Base-by-base conservation (phyloP, 2,888 invertebrate genomes). In the Perizoma flavofasciatum region DNA sequence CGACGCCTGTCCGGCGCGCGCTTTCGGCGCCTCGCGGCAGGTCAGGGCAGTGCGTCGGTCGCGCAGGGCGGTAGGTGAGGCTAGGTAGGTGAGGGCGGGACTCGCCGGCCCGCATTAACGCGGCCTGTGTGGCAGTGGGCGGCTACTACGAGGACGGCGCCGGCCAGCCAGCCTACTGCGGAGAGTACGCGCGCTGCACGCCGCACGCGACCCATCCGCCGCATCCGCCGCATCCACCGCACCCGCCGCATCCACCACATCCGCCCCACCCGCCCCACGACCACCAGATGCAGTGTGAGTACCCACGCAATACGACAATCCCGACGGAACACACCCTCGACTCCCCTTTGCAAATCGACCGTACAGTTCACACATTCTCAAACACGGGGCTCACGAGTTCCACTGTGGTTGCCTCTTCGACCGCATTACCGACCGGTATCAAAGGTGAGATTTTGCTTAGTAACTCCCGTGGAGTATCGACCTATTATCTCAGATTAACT, bases 61-160 rank as follows among this genome's bases (percentile, higher is more conserved):
- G 33, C 33, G 48, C 11, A 35, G 10, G 10, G 39, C 10, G 56
- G 44, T 49, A 51, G 55, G 47, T 51, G 10, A 46, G 51, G 49
- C 51, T 86, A 86, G 88, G 87, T 88, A 87, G 89, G 88, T 85
- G 74, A 55, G 61, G 69, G 49, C 65, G 70, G 65, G 70, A 66
- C 66, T 72, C 68, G 67, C 55, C 70, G 69, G 63, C 70, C 61
- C 65, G 71, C 72, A 71, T 71, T 85, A 84, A 83, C 82, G 81
- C 79, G 84, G 85, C 86, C 85, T 87, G 87, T 89, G 87, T 89
- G 88, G 85, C 89, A 90, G 89, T 91, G 88, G 91, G 86, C 82
- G 88, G 88, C 74, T 92, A 89, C 89, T 92, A 90, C 88, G 89
- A 88, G 75, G 91, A 90, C 76, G 85, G 77, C 79, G 82, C 78